Evolutionary conservation across 2,888 invertebrate species (phyloP).

Genomic region (Antheraea assamensis): DNA sequence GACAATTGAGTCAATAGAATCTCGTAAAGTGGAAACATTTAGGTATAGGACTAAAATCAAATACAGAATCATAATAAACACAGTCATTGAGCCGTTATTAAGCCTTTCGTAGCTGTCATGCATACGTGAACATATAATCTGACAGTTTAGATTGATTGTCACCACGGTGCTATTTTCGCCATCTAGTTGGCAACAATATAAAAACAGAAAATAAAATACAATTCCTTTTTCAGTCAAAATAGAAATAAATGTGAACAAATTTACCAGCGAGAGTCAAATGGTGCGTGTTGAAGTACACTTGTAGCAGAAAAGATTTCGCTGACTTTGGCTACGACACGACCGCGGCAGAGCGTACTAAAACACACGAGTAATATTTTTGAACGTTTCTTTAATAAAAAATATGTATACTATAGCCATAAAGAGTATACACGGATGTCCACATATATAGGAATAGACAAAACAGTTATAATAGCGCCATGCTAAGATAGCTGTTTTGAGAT

Average conservation of each 20-base stretch:
- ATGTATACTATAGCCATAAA: background rate
- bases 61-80: background rate
- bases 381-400: background rate
- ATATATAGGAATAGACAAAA: too few species aligned
- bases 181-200: too few species aligned
- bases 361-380: background rate
- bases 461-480: too few species aligned
- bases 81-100: background rate
- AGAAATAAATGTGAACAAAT: conserved; percentile 4
- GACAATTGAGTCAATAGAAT: too few species aligned
- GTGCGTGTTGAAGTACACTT: background rate
- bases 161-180: too few species aligned
- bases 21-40: too few species aligned
- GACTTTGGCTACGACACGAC: background rate
- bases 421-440: too few species aligned
- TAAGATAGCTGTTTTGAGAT: too few species aligned
- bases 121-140: background rate
- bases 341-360: background rate
- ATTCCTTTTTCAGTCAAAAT: conserved; percentile 3
- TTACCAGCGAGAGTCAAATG: conserved; percentile 4
- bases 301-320: background rate
- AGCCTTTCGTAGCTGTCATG: background rate
- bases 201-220: background rate
- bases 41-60: background rate
- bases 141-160: background rate